Evolutionary conservation across 2,797 vertebrate genomes (phyloP).

Genomic region (Lacerta viridis): DNA sequence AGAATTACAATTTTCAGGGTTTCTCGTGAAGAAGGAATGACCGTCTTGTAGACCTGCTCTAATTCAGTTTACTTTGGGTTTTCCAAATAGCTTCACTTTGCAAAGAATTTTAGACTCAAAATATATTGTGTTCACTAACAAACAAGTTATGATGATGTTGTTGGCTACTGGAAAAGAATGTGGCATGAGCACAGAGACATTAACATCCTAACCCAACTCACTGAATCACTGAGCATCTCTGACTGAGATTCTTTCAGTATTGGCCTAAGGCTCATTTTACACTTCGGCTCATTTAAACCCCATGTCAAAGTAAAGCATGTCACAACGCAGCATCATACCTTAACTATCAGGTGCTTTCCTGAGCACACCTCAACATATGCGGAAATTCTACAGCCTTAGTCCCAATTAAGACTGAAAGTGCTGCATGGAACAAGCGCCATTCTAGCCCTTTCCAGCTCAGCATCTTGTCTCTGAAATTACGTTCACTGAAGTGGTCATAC

Average conservation of each 20-base stretch:
- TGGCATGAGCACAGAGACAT: not conserved
- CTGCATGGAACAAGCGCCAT: not conserved
- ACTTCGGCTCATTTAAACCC: not conserved
- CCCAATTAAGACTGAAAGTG: not conserved
- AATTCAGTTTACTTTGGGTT: not conserved
- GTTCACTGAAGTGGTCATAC: not conserved
- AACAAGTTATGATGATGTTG: not conserved
- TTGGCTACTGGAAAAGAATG: not conserved
- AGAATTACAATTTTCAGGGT: not conserved
- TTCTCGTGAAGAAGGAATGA: not conserved
- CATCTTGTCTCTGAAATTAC: not conserved
- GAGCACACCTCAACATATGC: not conserved
- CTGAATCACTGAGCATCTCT: not conserved
- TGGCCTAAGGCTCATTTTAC: not conserved
- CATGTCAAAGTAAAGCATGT: not conserved
- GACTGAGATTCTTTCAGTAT: not conserved
- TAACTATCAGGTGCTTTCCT: not conserved
- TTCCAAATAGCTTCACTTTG: not conserved
- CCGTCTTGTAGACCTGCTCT: not conserved
- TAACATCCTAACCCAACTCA: not conserved
- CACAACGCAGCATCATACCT: not conserved
- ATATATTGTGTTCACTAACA: not conserved
- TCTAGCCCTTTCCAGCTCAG: not conserved
- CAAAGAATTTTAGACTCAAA: accelerated
- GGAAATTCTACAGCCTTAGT: not conserved